Conservation (phyloP, 2,797 vertebrate species). For the Gallinago solitaria region DNA sequence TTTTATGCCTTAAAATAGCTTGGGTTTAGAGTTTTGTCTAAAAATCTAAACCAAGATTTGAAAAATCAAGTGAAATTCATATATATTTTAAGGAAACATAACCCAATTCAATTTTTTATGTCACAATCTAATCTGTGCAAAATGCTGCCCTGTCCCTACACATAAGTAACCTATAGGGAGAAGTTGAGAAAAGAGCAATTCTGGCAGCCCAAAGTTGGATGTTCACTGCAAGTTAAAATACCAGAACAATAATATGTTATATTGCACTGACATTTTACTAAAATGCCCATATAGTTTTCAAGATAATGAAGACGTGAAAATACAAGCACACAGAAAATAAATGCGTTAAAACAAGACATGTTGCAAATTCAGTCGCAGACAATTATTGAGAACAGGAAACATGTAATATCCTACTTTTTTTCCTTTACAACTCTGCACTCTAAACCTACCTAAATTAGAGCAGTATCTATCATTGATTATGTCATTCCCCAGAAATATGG, state of each 20-base stretch:
- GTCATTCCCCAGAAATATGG: conserved; percentile 23
- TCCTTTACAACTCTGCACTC: background rate
- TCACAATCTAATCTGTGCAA: background rate
- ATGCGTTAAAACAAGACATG: fast-evolving
- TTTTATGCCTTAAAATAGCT: background rate
- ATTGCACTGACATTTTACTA: background rate
- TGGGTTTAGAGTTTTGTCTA: background rate
- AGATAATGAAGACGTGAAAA: background rate
- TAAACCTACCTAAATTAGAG: background rate
- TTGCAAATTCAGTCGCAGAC: background rate
- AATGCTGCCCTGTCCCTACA: background rate
- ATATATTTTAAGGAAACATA: background rate
- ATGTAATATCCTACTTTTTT: background rate
- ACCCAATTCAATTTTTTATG: background rate
- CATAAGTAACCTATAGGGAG: background rate
- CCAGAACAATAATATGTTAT: background rate
- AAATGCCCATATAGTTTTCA: background rate
- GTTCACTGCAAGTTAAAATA: background rate
- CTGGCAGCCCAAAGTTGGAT: background rate
- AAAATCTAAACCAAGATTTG: background rate
- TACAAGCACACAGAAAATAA: background rate
- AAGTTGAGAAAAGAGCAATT: background rate
- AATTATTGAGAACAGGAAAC: background rate
- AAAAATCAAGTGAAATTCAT: background rate
- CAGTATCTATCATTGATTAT: background rate